Evolutionary conservation across 2,797 vertebrate species (phyloP).

Genomic region (Meriones psammophilus): DNA sequence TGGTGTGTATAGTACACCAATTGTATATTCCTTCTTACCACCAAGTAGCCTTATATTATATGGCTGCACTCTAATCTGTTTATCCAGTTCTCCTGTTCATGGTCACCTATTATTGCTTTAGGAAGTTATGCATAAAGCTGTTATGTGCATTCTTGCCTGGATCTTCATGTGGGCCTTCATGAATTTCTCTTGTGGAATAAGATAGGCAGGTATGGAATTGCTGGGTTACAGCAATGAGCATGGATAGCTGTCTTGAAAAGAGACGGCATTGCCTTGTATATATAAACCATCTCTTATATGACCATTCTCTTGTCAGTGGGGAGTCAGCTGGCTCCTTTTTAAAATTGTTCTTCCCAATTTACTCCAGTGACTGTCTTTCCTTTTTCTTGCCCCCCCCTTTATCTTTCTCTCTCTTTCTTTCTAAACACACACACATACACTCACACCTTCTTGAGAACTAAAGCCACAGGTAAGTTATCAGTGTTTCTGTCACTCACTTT

Average conservation of each 20-base stretch:
- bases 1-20: background rate
- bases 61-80: background rate
- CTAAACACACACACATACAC: background rate
- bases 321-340: background rate
- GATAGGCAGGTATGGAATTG: background rate
- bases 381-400: background rate
- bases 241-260: slow-evolving; percentile 12
- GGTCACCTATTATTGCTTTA: background rate
- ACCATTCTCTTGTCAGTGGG: background rate
- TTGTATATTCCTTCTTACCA: background rate
- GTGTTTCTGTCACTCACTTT: background rate
- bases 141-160: background rate
- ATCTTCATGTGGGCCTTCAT: background rate
- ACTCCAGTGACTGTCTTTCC: background rate
- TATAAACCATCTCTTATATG: background rate
- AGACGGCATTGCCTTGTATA: background rate
- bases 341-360: background rate
- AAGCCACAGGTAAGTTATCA: background rate
- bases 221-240: background rate
- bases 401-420: background rate
- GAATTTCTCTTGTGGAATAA: background rate
- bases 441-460: background rate
- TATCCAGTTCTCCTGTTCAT: background rate
- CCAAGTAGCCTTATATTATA: too few species aligned
- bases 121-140: background rate